These are phyloP conservation scores for Pterostichus madidus DNA, from an alignment of 2,888 invertebrate species.

Conservation along the genomic window DNA sequence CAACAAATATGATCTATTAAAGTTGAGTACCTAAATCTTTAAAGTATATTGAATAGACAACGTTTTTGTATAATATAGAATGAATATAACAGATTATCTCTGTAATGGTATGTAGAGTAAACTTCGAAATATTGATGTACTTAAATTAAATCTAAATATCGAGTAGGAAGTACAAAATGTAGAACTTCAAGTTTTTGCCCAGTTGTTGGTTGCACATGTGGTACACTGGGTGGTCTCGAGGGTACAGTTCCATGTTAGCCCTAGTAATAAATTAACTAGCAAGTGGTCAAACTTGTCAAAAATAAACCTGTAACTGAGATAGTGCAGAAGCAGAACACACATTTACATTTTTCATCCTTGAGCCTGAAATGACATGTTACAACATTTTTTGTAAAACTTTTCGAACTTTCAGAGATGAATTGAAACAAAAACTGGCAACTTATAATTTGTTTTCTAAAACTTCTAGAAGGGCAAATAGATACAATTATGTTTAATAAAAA, in stretches of 20 bases:
- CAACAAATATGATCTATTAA: too few relatives aligned
- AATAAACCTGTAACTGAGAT: constrained; percentile 32
- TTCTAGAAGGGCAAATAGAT: too few relatives aligned
- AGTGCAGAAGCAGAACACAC: constrained; percentile 15
- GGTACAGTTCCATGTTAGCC: constrained; percentile 7
- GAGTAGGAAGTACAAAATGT: neutral
- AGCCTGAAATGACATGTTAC: constrained; percentile 16
- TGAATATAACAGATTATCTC: too few relatives aligned
- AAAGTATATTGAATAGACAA: too few relatives aligned
- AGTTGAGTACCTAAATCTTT: too few relatives aligned
- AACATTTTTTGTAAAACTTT: neutral
- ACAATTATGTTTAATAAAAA: neutral
- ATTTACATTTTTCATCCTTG: constrained; percentile 36
- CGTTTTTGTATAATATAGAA: too few relatives aligned
- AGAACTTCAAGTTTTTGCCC: neutral
- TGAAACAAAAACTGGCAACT: constrained; percentile 1
- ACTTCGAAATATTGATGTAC: neutral
- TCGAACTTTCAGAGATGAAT: neutral
- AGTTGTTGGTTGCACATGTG: constrained; percentile 4
- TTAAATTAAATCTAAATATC: neutral
- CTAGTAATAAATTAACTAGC: constrained; percentile 27
- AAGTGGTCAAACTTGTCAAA: constrained; percentile 43
- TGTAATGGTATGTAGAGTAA: neutral
- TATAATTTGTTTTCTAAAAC: neutral
- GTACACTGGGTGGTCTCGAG: constrained; percentile 11